Evolutionary conservation across 2,113 vertebrate genomes (phyloP).

Genomic region (Calyptomena viridis): DNA sequence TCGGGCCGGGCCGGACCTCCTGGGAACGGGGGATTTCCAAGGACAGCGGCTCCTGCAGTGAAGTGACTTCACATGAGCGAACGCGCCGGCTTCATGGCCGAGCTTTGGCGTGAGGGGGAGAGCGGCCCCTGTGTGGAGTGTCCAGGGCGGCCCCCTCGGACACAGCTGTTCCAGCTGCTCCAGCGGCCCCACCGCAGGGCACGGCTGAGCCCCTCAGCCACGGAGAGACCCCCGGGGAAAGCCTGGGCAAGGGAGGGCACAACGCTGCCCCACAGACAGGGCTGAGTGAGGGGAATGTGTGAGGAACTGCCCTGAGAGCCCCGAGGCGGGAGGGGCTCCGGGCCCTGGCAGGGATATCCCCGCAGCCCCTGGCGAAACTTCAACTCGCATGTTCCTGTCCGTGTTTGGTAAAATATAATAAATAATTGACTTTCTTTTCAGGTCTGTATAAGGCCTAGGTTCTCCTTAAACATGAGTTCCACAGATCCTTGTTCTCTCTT

Average conservation of each 20-base stretch:
- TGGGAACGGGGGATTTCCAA: not conserved
- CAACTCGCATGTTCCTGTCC: accelerated
- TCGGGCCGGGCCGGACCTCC: not conserved
- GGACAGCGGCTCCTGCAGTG: not conserved
- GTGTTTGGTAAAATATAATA: not conserved
- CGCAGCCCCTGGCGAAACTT: accelerated
- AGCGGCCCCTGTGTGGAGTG: accelerated
- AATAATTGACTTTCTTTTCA: not conserved
- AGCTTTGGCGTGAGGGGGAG: not conserved
- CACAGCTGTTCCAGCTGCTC: not conserved
- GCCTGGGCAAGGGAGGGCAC: not conserved
- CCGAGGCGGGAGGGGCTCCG: not conserved
- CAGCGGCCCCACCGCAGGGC: not conserved
- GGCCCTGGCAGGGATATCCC: accelerated
- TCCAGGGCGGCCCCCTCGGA: not conserved
- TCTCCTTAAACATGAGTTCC: not conserved
- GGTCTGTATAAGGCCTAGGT: not conserved
- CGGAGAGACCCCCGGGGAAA: not conserved
- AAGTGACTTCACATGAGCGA: not conserved
- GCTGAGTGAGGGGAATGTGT: not conserved
- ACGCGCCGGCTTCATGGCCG: not conserved
- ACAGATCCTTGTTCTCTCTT: not conserved
- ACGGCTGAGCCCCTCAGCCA: not conserved
- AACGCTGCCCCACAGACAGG: not conserved
- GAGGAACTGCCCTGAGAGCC: not conserved